Evolutionary conservation across 2,113 vertebrate species (phyloP), one percentile per base, ranked within the genome.

Genomic region (Chaetops frenatus): DNA sequence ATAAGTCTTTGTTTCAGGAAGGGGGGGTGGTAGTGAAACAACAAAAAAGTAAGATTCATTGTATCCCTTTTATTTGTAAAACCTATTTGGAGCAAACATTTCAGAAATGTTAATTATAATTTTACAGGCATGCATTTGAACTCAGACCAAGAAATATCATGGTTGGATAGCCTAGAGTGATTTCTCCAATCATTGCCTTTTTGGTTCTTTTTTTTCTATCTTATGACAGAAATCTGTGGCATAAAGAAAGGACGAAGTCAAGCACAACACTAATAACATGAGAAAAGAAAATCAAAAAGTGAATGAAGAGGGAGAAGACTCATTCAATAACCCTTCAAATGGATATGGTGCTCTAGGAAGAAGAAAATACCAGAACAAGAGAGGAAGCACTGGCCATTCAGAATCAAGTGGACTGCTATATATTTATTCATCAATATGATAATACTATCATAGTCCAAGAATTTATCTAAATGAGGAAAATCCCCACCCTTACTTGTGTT

Each of bases 21-120:
- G 35, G 7, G 1, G 15, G 14, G 2, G 3, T 12, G 4, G 3
- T 3, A 1, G 8, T 8, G 5, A 15, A 70, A 35, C 9, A 27
- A 47, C 9, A 45, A 47, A 40, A 25, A 24, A 8, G 10, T 9
- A 17, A 61, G 17, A 62, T 40, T 53, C 6, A 42, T 21, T 64
- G 4, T 40, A 86, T 22, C 7, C 1, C 20, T 71, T 79, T 58
- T 35, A 58, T 54, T 77, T 65, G 7, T 17, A 86, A 90, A 81
- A 58, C 4, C 21, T 19, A 58, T 74, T 62, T 72, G 42, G 17
- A 88, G 7, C 11, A 92, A 88, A 45, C 10, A 62, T 36, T 88
- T 62, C 28, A 81, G 35, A 91, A 92, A 58, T 12, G 22, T 42
- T 45, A 13, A 31, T 80, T 74, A 42, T 15, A 56, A 66, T 47